Evolutionary conservation across 1,140 invertebrate genomes (phyloP).

Genomic region (Onthophagus taurus): DNA sequence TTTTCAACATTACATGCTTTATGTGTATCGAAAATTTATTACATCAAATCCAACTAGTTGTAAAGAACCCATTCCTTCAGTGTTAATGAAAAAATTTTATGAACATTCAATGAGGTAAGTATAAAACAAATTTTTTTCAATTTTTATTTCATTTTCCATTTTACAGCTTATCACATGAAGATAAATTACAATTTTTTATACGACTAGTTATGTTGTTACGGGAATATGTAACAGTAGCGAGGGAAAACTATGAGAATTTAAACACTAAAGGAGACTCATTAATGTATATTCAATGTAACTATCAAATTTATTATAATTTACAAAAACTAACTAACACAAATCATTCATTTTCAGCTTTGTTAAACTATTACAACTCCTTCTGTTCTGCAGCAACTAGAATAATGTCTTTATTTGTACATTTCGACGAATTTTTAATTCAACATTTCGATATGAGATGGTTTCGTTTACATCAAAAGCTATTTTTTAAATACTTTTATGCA

Average conservation of each 20-base stretch:
- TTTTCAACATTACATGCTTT: slow-evolving; percentile 31
- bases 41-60: slow-evolving; percentile 10
- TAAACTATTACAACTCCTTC: slow-evolving; percentile 18
- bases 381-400: slow-evolving; percentile 18
- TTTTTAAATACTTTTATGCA: slow-evolving; percentile 16
- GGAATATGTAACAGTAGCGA: slow-evolving; percentile 11
- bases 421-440: slow-evolving; percentile 16
- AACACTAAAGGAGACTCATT: background rate
- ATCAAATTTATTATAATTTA: background rate
- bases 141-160: slow-evolving; percentile 4
- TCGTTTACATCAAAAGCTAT: slow-evolving; percentile 17
- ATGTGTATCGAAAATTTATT: slow-evolving; percentile 29
- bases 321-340: background rate
- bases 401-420: slow-evolving; percentile 12
- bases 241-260: slow-evolving; percentile 6
- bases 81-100: slow-evolving; percentile 11
- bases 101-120: no score
- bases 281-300: slow-evolving; percentile 5
- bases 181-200: slow-evolving; percentile 11
- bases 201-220: slow-evolving; percentile 11
- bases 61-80: slow-evolving; percentile 11
- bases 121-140: slow-evolving; percentile 6
- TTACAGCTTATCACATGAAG: slow-evolving; percentile 13
- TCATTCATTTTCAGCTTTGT: slow-evolving; percentile 14
- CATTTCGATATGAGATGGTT: slow-evolving; percentile 16